Evolutionary conservation across 2,888 invertebrate species (phyloP).

Genomic region (Lochmaea capreae): DNA sequence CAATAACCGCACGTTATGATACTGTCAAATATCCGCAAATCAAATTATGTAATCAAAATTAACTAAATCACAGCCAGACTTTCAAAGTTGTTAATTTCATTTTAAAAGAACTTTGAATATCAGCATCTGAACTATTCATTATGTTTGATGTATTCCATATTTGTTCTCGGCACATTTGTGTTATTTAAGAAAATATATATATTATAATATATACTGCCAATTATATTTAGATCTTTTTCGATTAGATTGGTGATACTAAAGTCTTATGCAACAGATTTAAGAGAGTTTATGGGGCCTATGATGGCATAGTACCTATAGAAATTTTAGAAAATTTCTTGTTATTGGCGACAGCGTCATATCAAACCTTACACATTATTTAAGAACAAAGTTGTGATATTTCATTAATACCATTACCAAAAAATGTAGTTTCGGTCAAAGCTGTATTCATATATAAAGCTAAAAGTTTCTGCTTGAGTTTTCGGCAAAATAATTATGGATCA

Average conservation of each 20-base stretch:
- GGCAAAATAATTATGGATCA: too few species aligned
- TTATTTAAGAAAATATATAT: constrained; percentile 24
- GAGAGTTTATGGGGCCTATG: constrained; percentile 49
- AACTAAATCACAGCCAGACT: too few species aligned
- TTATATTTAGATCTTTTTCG: constrained; percentile 58
- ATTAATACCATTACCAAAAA: too few species aligned
- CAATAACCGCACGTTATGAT: too few species aligned
- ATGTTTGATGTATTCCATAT: neutral
- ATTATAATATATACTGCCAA: constrained; percentile 64
- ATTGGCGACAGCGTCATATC: constrained; percentile 48
- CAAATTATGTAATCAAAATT: too few species aligned
- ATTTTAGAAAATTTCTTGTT: constrained; percentile 49
- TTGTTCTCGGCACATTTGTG: constrained; percentile 6
- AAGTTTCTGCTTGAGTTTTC: too few species aligned
- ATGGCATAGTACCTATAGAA: constrained; percentile 48
- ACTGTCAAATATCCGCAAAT: too few species aligned
- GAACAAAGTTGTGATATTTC: neutral
- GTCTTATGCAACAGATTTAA: constrained; percentile 64
- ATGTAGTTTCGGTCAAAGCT: too few species aligned
- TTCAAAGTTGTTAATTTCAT: too few species aligned
- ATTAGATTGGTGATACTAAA: constrained; percentile 67
- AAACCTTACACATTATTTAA: constrained; percentile 29
- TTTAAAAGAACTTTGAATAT: too few species aligned
- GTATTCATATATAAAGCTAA: too few species aligned
- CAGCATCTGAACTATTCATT: too few species aligned